Conservation (phyloP, 2,797 vertebrate genomes). For the Rhinatrema bivittatum region DNA sequence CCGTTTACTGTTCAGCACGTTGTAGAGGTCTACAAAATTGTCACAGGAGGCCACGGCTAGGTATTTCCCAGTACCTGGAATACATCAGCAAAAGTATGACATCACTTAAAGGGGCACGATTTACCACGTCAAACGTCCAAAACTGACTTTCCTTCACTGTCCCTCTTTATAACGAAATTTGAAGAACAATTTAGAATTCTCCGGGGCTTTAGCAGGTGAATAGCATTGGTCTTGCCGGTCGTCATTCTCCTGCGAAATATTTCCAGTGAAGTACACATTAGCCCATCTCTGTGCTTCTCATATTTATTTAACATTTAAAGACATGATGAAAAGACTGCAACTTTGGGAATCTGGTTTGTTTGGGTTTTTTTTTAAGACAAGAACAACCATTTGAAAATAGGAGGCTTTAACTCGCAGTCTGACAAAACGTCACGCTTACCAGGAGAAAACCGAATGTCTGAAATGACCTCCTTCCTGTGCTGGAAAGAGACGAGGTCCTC, state of each 20-base stretch:
- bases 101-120: too few species aligned
- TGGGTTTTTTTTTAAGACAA: too few species aligned
- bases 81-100: constrained; percentile 5
- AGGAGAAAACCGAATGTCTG: constrained; percentile 94
- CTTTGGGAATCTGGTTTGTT: too few species aligned
- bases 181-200: background rate
- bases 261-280: too few species aligned
- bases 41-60: constrained; percentile 92
- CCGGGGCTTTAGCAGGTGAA: background rate
- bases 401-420: too few species aligned
- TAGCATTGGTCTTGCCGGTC: background rate
- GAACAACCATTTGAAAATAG: too few species aligned
- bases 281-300: too few species aligned
- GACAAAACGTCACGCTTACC: constrained; percentile 51
- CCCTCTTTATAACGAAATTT: too few species aligned
- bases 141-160: background rate
- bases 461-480: constrained; percentile 92
- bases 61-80: constrained; percentile 86
- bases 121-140: too few species aligned
- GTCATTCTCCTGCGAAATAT: too few species aligned
- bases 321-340: too few species aligned
- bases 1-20: constrained; percentile 93
- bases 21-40: constrained; percentile 95
- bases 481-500: constrained; percentile 98
- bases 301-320: too few species aligned